Evolutionary conservation across 2,888 invertebrate species (phyloP).

Genomic region (Drosophila infuscata): DNA sequence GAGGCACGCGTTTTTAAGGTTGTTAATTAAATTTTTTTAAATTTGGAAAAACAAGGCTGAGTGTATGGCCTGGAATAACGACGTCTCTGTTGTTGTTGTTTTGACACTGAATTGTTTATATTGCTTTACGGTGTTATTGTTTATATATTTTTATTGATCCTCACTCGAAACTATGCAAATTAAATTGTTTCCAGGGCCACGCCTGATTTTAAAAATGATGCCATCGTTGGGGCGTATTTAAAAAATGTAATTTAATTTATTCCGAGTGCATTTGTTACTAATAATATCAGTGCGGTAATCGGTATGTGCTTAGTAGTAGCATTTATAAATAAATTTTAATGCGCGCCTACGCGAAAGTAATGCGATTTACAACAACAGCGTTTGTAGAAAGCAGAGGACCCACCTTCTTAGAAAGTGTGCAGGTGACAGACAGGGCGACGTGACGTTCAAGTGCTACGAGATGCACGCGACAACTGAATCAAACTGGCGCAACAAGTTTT

Average conservation of each 20-base stretch:
- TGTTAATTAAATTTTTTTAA: constrained; percentile 2
- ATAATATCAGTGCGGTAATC: constrained; percentile 10
- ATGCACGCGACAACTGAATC: constrained; percentile 49
- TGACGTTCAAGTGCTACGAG: constrained; percentile 45
- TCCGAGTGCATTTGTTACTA: not conserved
- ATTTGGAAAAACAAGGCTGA: constrained; percentile 29
- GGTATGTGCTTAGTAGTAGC: constrained; percentile 12
- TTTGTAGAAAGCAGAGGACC: constrained; percentile 48
- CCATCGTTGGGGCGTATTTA: not conserved
- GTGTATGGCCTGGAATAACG: constrained; percentile 15
- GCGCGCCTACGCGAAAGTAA: constrained; percentile 58
- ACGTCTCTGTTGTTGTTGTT: constrained; percentile 18
- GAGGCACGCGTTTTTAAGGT: not conserved
- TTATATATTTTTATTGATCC: constrained; percentile 8
- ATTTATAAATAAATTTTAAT: constrained; percentile 50
- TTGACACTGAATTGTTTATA: not conserved
- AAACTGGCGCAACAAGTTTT: constrained; percentile 72
- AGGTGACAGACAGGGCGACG: constrained; percentile 11
- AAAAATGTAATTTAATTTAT: not conserved
- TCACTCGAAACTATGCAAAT: constrained; percentile 50
- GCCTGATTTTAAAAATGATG: constrained; percentile 33
- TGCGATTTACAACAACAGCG: constrained; percentile 22
- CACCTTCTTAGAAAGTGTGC: constrained; percentile 36
- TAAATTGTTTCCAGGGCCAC: constrained; percentile 30
- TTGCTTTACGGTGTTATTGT: constrained; percentile 1